Conservation (phyloP, 1,140 invertebrate genomes). For the Drosophila sp. region DNA sequence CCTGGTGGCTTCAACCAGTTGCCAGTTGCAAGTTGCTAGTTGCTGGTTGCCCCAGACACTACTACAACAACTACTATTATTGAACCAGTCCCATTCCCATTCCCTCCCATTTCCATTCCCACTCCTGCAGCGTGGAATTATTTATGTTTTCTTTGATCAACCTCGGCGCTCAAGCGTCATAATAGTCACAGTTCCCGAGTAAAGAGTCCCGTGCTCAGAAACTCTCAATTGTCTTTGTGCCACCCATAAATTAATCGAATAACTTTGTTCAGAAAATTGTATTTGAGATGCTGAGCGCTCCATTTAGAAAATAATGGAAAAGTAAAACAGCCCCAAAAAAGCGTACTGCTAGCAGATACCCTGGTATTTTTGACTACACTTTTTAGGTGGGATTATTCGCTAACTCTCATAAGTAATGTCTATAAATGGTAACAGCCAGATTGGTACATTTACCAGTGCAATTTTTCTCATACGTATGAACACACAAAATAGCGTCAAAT, state of each 20-base stretch:
- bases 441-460: too few species aligned
- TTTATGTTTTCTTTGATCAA: conserved; percentile 83
- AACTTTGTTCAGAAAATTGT: conserved; percentile 69
- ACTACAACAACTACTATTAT: conserved; percentile 7
- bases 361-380: background rate
- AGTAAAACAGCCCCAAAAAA: conserved; percentile 46
- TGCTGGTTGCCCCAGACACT: background rate
- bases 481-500: too few species aligned
- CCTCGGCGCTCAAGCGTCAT: conserved; percentile 72
- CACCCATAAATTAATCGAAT: conserved; percentile 74
- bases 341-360: conserved; percentile 8
- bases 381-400: too few species aligned
- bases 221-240: conserved; percentile 71
- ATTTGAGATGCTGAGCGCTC: conserved; percentile 60
- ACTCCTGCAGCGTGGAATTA: conserved; percentile 54
- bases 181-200: conserved; percentile 57
- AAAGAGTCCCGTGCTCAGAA: conserved; percentile 1
- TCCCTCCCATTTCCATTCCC: too few species aligned
- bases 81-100: conserved; percentile 24
- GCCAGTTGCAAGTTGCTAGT: conserved; percentile 29
- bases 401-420: too few species aligned
- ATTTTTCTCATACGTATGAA: too few species aligned
- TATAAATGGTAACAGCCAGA: too few species aligned
- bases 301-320: conserved; percentile 65
- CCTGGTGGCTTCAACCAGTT: conserved; percentile 56